Evolutionary conservation across 2,888 invertebrate genomes (phyloP).

Genomic region (Drosophila rubida): DNA sequence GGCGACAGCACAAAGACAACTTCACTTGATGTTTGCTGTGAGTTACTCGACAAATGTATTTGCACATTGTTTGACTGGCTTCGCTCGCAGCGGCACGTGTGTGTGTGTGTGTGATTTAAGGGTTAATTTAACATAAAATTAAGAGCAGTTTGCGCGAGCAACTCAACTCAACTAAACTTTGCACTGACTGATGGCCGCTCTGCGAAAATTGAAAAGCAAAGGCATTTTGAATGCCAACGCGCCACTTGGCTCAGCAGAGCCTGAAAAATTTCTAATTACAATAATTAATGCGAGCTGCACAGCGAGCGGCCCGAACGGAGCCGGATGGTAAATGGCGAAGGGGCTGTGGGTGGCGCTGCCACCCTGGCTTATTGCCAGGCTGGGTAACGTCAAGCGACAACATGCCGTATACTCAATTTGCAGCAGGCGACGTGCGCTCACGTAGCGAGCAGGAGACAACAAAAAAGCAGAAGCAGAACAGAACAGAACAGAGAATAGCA

Average conservation of each 20-base stretch:
- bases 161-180: slow-evolving; percentile 17
- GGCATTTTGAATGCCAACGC: slow-evolving; percentile 46
- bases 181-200: slow-evolving; percentile 13
- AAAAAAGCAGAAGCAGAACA: slow-evolving; percentile 1
- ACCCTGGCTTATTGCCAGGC: slow-evolving; percentile 45
- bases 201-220: slow-evolving; percentile 46
- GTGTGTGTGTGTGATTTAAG: slow-evolving; percentile 49
- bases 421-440: slow-evolving; percentile 71
- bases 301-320: background rate
- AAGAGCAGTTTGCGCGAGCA: slow-evolving; percentile 28
- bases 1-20: slow-evolving; percentile 34
- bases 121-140: slow-evolving; percentile 68
- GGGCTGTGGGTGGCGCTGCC: background rate
- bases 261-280: slow-evolving; percentile 69
- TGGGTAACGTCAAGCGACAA: slow-evolving; percentile 40
- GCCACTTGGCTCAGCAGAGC: slow-evolving; percentile 22
- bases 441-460: slow-evolving; percentile 45
- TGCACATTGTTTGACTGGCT: slow-evolving; percentile 60
- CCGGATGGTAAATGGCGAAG: background rate
- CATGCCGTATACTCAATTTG: slow-evolving; percentile 73
- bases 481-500: slow-evolving; percentile 10
- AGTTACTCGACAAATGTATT: slow-evolving; percentile 54
- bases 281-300: slow-evolving; percentile 67
- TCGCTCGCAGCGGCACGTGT: background rate
- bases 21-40: slow-evolving; percentile 40